These are phyloP conservation scores for Slavum lentiscoides DNA, from an alignment of 2,888 invertebrate genomes.

Conservation along the genomic window DNA sequence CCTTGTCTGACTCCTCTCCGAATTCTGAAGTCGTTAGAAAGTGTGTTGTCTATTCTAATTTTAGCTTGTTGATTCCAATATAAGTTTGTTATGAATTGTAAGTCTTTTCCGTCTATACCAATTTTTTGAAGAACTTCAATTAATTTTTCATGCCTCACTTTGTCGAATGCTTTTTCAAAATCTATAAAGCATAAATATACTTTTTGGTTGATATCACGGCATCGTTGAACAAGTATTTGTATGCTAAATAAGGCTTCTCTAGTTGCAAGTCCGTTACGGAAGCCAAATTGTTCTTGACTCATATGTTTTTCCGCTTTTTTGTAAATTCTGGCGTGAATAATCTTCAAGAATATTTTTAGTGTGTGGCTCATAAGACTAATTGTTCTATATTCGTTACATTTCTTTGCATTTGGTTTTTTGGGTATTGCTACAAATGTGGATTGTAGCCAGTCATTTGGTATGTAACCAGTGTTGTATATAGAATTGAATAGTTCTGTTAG, in stretches of 20 bases:
- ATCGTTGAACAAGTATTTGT: conserved; percentile 44
- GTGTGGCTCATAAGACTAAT: too few relatives aligned
- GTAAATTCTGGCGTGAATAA: conserved; percentile 28
- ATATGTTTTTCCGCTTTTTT: conserved; percentile 54
- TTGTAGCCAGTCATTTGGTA: too few relatives aligned
- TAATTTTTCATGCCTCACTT: conserved; percentile 54
- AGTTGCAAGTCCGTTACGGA: too few relatives aligned
- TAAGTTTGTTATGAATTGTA: conserved; percentile 48
- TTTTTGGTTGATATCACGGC: conserved; percentile 43
- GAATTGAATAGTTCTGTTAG: too few relatives aligned
- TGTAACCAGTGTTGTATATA: too few relatives aligned
- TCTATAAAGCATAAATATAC: conserved; percentile 51
- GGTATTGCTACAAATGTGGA: background rate
- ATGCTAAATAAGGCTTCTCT: conserved; percentile 52
- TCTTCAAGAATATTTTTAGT: conserved; percentile 28
- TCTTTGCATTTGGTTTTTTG: too few relatives aligned
- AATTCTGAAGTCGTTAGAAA: background rate
- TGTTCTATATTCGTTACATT: too few relatives aligned
- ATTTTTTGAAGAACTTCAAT: conserved; percentile 54
- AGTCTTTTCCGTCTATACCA: conserved; percentile 36
- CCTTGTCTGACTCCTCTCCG: conserved; percentile 27
- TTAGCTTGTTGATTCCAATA: conserved; percentile 52
- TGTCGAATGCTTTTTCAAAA: conserved; percentile 56
- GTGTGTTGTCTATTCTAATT: conserved; percentile 17
- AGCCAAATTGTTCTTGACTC: too few relatives aligned